phyloP scores from a whole-genome alignment of 2,888 invertebrate genomes.

The Diaperis boleti region DNA sequence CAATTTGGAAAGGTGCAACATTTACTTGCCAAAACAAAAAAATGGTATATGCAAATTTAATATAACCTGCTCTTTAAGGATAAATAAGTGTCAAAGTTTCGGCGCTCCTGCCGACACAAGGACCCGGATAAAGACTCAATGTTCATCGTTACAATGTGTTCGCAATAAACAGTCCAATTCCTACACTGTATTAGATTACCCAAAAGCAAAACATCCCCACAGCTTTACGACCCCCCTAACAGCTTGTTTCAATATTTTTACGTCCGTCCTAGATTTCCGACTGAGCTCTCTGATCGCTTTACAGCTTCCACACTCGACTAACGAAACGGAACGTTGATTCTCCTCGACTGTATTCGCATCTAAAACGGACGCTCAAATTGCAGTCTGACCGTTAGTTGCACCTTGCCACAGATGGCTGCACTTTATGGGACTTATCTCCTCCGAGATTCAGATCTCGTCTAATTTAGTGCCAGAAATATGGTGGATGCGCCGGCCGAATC shows the following conservation, averaged over 20 bases:
- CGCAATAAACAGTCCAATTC: too few species aligned
- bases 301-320: background rate
- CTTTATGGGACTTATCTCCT: background rate
- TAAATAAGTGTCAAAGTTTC: too few species aligned
- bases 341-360: too few species aligned
- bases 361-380: too few species aligned
- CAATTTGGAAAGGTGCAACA: too few species aligned
- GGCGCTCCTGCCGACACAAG: conserved; percentile 26
- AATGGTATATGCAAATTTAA: too few species aligned
- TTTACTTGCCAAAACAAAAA: too few species aligned
- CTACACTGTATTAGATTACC: conserved; percentile 20
- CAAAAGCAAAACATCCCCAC: conserved; percentile 9
- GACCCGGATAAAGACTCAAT: conserved; percentile 31
- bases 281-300: background rate
- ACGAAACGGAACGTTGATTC: background rate
- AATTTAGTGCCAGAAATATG: background rate
- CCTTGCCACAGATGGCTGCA: background rate
- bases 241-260: conserved; percentile 30
- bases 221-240: conserved; percentile 20
- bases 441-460: background rate
- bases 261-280: conserved; percentile 14
- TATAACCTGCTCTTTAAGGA: too few species aligned
- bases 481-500: background rate
- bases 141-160: too few species aligned
- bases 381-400: background rate